Base-by-base conservation (phyloP, 2,888 invertebrate species). In the Nudaria mundana region DNA sequence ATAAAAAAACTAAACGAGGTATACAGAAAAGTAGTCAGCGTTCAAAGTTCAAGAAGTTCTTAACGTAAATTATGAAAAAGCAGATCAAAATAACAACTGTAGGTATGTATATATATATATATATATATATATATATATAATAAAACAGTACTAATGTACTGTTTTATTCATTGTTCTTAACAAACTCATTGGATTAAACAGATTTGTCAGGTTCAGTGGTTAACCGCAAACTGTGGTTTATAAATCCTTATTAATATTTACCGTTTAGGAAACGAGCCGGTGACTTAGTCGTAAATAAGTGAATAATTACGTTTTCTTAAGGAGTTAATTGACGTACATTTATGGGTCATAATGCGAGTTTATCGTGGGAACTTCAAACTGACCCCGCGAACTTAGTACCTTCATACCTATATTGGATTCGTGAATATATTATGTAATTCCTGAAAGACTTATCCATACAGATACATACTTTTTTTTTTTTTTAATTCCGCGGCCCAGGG, bases 341-440 rank as follows among this genome's bases (percentile, higher is more conserved):
- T 14, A 12, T 15, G 11, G n/a, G 18, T n/a, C 7, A 31, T 11
- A 14, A 16, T 28, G 15, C 10, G 12, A 26, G 2, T 33, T 18
- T 5, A 40, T 6, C 52, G 56, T 56, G 56, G 38, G 60, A 56
- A 56, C 28, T 11, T n/a, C n/a, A n/a, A n/a, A n/a, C n/a, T n/a
- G n/a, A n/a, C n/a, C n/a, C n/a, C n/a, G n/a, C n/a, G n/a, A n/a
- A n/a, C n/a, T n/a, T n/a, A n/a, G n/a, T n/a, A n/a, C n/a, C n/a
- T n/a, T n/a, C n/a, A n/a, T n/a, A n/a, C n/a, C n/a, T 30, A 32
- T 24, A 33, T 24, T 6, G 22, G 47, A 49, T 52, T 45, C 33
- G 30, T 45, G 41, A 42, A n/a, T n/a, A n/a, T n/a, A n/a, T n/a
- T n/a, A n/a, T n/a, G n/a, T n/a, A n/a, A n/a, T n/a, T n/a, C n/a